These are phyloP conservation scores for Brachyopa scutellaris DNA, from an alignment of 2,888 invertebrate species.

Conservation along the genomic window DNA sequence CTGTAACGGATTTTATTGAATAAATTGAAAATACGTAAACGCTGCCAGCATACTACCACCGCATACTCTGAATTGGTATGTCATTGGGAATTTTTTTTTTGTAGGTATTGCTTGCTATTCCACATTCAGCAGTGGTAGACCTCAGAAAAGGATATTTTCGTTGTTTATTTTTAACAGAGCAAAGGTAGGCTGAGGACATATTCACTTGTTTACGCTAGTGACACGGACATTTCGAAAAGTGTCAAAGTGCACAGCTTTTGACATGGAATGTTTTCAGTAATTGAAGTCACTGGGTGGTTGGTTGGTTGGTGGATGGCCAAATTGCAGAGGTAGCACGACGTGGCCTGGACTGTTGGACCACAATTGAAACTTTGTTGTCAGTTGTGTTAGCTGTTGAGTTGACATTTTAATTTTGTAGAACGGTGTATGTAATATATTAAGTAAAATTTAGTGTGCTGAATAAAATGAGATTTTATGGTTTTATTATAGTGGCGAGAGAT, in stretches of 20 bases:
- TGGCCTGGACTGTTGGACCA: not conserved
- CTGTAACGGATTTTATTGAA: conserved; percentile 44
- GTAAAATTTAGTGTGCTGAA: conserved; percentile 6
- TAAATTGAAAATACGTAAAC: conserved; percentile 44
- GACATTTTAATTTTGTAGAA: conserved; percentile 41
- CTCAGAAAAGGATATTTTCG: not conserved
- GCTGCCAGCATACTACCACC: not conserved
- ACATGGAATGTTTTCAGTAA: conserved; percentile 52
- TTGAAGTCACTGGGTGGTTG: conserved; percentile 18
- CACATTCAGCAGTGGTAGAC: not conserved
- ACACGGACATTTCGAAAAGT: conserved; percentile 32
- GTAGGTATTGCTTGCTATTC: not conserved
- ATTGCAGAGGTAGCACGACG: no score
- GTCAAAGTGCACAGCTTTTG: conserved; percentile 50
- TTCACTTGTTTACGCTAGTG: conserved; percentile 40
- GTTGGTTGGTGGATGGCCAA: no score
- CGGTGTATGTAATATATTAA: no score
- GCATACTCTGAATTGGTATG: not conserved
- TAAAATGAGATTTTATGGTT: no score
- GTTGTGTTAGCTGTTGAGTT: conserved; percentile 30
- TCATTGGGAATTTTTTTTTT: not conserved
- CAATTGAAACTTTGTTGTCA: conserved; percentile 38
- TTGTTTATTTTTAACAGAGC: not conserved
- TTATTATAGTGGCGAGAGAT: no score
- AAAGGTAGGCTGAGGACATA: conserved; percentile 27